phyloP scores from a whole-genome alignment of 2,888 invertebrate genomes.

The Ctenicera cuprea region DNA sequence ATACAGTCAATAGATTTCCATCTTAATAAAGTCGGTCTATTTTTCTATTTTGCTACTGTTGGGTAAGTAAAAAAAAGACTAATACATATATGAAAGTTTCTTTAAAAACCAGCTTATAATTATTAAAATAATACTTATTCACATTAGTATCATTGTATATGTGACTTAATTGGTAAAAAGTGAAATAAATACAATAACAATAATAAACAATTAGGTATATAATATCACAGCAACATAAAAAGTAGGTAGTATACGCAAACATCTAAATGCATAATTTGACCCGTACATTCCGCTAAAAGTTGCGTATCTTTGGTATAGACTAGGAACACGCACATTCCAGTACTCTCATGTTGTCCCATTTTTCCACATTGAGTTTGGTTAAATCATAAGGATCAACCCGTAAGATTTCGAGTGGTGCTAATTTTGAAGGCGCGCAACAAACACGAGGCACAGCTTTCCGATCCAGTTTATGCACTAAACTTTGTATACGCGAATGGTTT shows the following conservation, averaged over 20 bases:
- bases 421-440: slow-evolving; percentile 82
- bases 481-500: slow-evolving; percentile 82
- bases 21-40: no score
- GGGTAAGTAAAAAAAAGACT: no score
- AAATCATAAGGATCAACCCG: slow-evolving; percentile 79
- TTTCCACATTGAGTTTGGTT: slow-evolving; percentile 78
- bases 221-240: slow-evolving; percentile 62
- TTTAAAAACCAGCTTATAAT: slow-evolving; percentile 45
- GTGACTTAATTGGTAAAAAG: slow-evolving; percentile 45
- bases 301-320: slow-evolving; percentile 50
- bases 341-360: slow-evolving; percentile 83
- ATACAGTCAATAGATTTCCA: no score
- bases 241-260: slow-evolving; percentile 51
- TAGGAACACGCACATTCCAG: slow-evolving; percentile 84
- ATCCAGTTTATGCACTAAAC: slow-evolving; percentile 79
- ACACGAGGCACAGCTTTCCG: slow-evolving; percentile 74
- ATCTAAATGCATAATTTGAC: slow-evolving; percentile 67
- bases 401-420: slow-evolving; percentile 79
- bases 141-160: slow-evolving; percentile 42
- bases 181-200: slow-evolving; percentile 53
- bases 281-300: slow-evolving; percentile 62
- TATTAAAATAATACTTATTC: slow-evolving; percentile 51
- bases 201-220: slow-evolving; percentile 57
- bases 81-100: slow-evolving; percentile 9
- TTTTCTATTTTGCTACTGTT: no score